phyloP scores from a whole-genome alignment of 2,113 vertebrate species.

The Caranx ignobilis region DNA sequence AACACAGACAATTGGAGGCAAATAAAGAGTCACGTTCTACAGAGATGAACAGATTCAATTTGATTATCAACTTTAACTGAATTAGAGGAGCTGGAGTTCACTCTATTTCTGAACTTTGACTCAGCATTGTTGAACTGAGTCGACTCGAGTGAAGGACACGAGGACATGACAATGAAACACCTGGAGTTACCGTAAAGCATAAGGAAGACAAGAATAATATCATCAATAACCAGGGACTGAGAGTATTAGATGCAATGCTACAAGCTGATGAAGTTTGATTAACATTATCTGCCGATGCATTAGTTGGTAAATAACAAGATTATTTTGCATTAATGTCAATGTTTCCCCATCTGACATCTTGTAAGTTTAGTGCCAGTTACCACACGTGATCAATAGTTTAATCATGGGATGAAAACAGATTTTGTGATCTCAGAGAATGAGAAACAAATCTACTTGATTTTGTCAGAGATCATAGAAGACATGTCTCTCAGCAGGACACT shows the following conservation, averaged over 20 bases:
- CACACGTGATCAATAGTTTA: neutral
- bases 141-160: neutral
- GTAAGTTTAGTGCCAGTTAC: neutral
- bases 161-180: neutral
- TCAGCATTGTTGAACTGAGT: slow-evolving; percentile 40
- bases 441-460: neutral
- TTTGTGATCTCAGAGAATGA: neutral
- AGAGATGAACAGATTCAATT: neutral
- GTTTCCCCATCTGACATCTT: neutral
- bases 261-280: neutral
- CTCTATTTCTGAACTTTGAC: slow-evolving; percentile 36
- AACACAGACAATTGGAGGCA: neutral
- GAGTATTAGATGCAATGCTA: neutral
- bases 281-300: neutral
- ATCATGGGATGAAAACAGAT: neutral
- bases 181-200: slow-evolving; percentile 14
- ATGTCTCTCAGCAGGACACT: neutral
- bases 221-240: neutral
- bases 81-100: slow-evolving; percentile 41
- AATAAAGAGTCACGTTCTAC: slow-evolving; percentile 1
- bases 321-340: neutral
- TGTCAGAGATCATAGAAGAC: neutral
- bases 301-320: neutral
- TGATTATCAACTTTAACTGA: slow-evolving; percentile 34
- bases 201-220: neutral